These are phyloP conservation scores for Oenanthe melanoleuca DNA, from an alignment of 2,113 vertebrate genomes.

Conservation along the genomic window DNA sequence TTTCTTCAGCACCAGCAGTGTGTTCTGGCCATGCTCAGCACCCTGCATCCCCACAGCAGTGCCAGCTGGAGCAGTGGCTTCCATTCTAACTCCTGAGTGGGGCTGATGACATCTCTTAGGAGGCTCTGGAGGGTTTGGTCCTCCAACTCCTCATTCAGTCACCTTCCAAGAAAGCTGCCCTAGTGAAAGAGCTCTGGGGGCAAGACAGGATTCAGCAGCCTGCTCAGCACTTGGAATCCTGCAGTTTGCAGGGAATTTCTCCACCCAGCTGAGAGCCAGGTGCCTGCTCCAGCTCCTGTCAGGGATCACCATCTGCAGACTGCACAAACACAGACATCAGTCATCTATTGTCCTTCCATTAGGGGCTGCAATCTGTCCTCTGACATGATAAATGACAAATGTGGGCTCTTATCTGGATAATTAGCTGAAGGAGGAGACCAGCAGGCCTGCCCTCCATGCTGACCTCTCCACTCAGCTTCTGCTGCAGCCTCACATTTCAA, in stretches of 20 bases:
- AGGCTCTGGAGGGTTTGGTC: not conserved
- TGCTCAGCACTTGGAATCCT: not conserved
- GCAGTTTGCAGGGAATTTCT: not conserved
- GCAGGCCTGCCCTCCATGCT: not conserved
- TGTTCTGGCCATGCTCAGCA: not conserved
- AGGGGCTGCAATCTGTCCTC: not conserved
- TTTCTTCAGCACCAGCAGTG: not conserved
- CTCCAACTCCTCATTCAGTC: not conserved
- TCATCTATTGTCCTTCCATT: not conserved
- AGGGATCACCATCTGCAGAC: not conserved
- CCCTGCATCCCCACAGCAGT: rapidly evolving
- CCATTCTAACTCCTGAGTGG: not conserved
- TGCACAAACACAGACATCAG: not conserved
- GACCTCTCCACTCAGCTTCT: not conserved
- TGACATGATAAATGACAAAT: not conserved
- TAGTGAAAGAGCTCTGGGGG: not conserved
- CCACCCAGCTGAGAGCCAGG: not conserved
- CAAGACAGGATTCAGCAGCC: not conserved
- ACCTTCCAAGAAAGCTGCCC: not conserved
- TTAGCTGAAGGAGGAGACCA: not conserved
- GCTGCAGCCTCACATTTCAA: not conserved
- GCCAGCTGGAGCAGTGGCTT: not conserved
- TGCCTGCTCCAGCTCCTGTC: not conserved
- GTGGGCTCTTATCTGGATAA: not conserved
- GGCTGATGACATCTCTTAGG: not conserved